Percentiles rank a stretch among this genome's conserved stretches.
Conservation (phyloP, 2,113 vertebrate genomes). For the Myotis davidii region DNA sequence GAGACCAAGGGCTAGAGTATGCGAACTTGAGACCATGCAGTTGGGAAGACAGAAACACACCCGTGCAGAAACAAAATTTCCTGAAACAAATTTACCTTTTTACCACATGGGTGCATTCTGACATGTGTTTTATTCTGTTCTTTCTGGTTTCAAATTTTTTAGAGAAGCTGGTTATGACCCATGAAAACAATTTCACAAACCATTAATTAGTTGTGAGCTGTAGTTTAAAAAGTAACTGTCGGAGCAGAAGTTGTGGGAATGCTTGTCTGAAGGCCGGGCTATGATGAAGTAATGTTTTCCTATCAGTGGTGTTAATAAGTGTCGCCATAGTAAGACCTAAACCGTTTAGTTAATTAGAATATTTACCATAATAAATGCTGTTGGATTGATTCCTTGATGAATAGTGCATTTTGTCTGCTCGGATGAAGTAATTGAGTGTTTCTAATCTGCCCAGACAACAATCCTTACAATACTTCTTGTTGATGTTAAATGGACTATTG, state of each 20-base stretch:
- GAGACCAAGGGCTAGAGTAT: neutral
- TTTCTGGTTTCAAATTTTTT: neutral
- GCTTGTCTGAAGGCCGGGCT: slow-evolving; percentile 41
- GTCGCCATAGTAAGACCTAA: slow-evolving; percentile 70
- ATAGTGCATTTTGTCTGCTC: slow-evolving; percentile 71
- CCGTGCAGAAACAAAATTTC: neutral
- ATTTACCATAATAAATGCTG: slow-evolving; percentile 75
- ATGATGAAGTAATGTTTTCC: slow-evolving; percentile 80
- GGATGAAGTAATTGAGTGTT: slow-evolving; percentile 77
- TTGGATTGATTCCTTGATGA: slow-evolving; percentile 73
- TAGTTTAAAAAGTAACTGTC: slow-evolving; percentile 32
- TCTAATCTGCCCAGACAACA: slow-evolving; percentile 66
- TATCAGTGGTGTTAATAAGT: slow-evolving; percentile 70
- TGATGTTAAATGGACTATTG: slow-evolving; percentile 62
- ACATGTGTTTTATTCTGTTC: neutral
- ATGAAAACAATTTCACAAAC: slow-evolving; percentile 66
- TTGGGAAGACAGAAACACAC: neutral
- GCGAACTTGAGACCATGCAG: neutral
- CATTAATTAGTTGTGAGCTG: slow-evolving; percentile 66
- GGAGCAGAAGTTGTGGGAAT: slow-evolving; percentile 62
- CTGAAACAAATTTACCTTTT: neutral
- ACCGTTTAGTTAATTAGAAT: slow-evolving; percentile 74
- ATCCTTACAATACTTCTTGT: slow-evolving; percentile 67
- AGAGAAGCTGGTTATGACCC: slow-evolving; percentile 30
- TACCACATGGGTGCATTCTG: neutral